Evolutionary conservation across 2,113 vertebrate genomes (phyloP).

Genomic region (Brienomyrus longianalis): DNA sequence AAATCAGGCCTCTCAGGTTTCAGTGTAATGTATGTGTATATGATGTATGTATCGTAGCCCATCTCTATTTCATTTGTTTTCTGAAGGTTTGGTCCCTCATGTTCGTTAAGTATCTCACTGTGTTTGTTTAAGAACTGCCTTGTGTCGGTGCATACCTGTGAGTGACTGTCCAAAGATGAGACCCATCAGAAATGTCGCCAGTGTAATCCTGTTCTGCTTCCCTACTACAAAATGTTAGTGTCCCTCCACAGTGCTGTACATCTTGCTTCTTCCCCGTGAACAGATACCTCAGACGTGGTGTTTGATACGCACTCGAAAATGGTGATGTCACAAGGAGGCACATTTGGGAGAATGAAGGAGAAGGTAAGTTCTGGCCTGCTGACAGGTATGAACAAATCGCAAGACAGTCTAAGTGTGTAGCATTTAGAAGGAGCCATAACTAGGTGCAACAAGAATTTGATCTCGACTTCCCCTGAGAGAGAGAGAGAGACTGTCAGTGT

Average conservation of each 20-base stretch:
- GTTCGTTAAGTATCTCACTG: neutral
- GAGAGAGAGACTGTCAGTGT: neutral
- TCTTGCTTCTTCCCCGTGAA: slow-evolving; percentile 21
- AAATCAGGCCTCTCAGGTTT: neutral
- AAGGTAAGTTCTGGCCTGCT: slow-evolving; percentile 67
- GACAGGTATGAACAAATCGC: neutral
- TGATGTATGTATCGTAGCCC: neutral
- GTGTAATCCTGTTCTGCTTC: neutral
- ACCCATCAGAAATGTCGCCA: neutral
- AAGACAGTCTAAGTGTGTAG: neutral
- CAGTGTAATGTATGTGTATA: neutral
- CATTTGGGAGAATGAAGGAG: slow-evolving; percentile 90
- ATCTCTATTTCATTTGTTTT: neutral
- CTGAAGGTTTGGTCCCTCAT: neutral
- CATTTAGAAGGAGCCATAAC: neutral
- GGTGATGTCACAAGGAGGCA: slow-evolving; percentile 88
- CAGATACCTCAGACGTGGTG: slow-evolving; percentile 83
- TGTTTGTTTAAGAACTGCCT: neutral
- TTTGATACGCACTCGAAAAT: slow-evolving; percentile 92
- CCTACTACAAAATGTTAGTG: slow-evolving; percentile 4
- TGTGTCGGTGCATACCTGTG: neutral
- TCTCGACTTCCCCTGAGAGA: neutral
- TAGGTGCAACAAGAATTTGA: neutral
- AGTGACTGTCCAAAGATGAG: neutral
- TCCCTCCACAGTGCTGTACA: neutral